Percentiles rank a stretch among this genome's conserved stretches.
These are phyloP conservation scores for Malacosoma neustria DNA, from an alignment of 2,888 invertebrate species.

Conservation along the genomic window DNA sequence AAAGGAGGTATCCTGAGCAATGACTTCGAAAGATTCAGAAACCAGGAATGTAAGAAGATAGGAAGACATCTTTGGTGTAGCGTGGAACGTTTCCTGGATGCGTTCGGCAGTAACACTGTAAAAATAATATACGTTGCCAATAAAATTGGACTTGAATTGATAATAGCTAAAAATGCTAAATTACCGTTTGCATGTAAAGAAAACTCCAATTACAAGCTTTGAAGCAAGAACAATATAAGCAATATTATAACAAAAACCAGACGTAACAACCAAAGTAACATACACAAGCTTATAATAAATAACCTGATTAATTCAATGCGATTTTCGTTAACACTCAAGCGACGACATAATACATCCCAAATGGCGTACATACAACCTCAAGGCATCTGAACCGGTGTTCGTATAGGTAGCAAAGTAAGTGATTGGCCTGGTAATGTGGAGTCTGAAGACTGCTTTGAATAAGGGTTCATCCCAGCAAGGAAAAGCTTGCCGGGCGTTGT, in stretches of 20 bases:
- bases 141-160: background rate
- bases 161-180: background rate
- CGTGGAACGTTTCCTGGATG: conserved; percentile 46
- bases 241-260: too few species aligned
- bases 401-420: conserved; percentile 67
- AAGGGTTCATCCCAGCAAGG: conserved; percentile 92
- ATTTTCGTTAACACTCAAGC: background rate
- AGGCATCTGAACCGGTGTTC: conserved; percentile 71
- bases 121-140: conserved; percentile 9
- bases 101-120: conserved; percentile 30
- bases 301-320: too few species aligned
- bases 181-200: background rate
- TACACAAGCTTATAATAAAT: too few species aligned
- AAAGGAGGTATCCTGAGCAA: conserved; percentile 42
- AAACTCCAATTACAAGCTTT: too few species aligned
- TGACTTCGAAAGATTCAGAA: conserved; percentile 53
- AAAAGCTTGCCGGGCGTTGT: conserved; percentile 86
- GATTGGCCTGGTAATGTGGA: conserved; percentile 76
- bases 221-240: too few species aligned
- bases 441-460: conserved; percentile 83
- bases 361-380: conserved; percentile 19
- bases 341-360: background rate
- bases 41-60: conserved; percentile 91
- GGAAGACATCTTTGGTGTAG: conserved; percentile 83
- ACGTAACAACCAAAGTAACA: too few species aligned